phyloP scores from a whole-genome alignment of 1,140 invertebrate species.

The Drosophila nigromelanica region DNA sequence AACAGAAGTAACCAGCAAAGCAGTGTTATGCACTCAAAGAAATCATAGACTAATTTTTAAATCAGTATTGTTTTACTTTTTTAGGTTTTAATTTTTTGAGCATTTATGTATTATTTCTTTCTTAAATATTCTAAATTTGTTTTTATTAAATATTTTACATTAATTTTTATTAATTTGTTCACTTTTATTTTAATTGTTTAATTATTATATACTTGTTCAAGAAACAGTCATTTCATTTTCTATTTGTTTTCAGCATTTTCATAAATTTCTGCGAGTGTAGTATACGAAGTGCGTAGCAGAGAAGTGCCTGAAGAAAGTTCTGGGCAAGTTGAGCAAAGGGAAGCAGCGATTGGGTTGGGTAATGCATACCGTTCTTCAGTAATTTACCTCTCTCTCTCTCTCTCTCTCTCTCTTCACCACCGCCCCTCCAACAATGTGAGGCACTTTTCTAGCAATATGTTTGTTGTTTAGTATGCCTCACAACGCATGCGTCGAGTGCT shows the following conservation, averaged over 20 bases:
- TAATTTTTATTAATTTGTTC: no score
- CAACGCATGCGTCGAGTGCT: slow-evolving; percentile 66
- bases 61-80: no score
- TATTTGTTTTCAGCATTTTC: neutral
- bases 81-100: no score
- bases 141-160: no score
- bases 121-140: no score
- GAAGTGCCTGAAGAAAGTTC: slow-evolving; percentile 44
- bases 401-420: neutral
- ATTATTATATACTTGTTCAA: no score
- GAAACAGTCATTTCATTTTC: no score
- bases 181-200: no score
- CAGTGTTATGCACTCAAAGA: neutral
- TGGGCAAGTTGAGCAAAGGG: slow-evolving; percentile 36
- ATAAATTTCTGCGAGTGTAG: neutral
- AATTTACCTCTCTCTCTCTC: neutral
- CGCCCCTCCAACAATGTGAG: no score
- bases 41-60: neutral
- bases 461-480: slow-evolving; percentile 13
- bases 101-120: no score
- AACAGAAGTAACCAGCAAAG: slow-evolving; percentile 13
- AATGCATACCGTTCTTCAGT: slow-evolving; percentile 19
- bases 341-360: slow-evolving; percentile 39
- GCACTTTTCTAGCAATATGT: slow-evolving; percentile 43
- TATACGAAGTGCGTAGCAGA: slow-evolving; percentile 22